Conservation (phyloP, 2,888 invertebrate species). For the Pterobdella sp. region DNA sequence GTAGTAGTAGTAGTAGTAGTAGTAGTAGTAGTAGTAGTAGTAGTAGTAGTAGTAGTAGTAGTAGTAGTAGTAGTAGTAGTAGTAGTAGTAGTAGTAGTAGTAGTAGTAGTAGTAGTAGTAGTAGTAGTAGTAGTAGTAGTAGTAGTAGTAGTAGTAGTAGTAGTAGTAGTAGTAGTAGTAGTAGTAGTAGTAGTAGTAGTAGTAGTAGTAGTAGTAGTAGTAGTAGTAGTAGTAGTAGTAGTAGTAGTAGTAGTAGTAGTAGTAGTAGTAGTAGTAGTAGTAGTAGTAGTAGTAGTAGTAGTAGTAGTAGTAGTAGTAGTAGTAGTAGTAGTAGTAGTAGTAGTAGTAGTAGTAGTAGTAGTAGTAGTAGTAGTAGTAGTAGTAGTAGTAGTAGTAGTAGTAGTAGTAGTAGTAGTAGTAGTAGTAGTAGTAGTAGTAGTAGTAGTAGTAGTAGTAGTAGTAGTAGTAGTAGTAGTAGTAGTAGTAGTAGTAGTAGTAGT, state of each 20-base stretch:
- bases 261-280: conserved; percentile 15
- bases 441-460: conserved; percentile 29
- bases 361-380: conserved; percentile 26
- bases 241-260: conserved; percentile 30
- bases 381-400: conserved; percentile 24
- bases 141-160: conserved; percentile 24
- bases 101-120: no score
- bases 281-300: conserved; percentile 27
- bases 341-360: conserved; percentile 28
- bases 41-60: no score
- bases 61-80: no score
- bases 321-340: conserved; percentile 28
- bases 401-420: conserved; percentile 27
- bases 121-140: conserved; percentile 23
- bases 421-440: conserved; percentile 28
- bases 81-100: no score
- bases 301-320: conserved; percentile 28
- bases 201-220: conserved; percentile 28
- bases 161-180: conserved; percentile 28
- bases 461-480: conserved; percentile 18
- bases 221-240: conserved; percentile 27
- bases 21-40: no score
- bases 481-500: conserved; percentile 27
- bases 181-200: conserved; percentile 28
- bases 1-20: background rate